A percentile compares a stretch with the other conserved stretches of the same genome.
Conservation (phyloP, 2,797 vertebrate species). For the Philypnodon macrostomus region DNA sequence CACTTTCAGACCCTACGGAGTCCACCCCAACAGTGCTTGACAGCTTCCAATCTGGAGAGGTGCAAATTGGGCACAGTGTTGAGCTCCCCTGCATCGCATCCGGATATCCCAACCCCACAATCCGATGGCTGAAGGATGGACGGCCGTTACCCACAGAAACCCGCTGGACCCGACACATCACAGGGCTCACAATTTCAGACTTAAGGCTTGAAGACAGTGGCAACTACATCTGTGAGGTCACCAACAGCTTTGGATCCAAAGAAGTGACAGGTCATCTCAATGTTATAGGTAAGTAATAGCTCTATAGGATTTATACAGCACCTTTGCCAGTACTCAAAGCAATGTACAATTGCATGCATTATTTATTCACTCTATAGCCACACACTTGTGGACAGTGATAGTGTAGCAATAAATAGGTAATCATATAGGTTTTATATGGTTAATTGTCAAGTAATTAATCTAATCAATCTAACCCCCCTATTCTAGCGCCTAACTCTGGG, state of each 20-base stretch:
- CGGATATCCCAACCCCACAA: conserved; percentile 91
- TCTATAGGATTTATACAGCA: too few relatives aligned
- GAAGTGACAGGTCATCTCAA: conserved; percentile 92
- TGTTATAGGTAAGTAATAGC: conserved; percentile 88
- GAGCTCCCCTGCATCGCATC: conserved; percentile 94
- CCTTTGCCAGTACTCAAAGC: too few relatives aligned
- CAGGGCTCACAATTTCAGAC: conserved; percentile 90
- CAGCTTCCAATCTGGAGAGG: conserved; percentile 92
- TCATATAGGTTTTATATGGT: too few relatives aligned
- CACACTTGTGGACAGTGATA: too few relatives aligned
- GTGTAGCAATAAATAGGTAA: too few relatives aligned
- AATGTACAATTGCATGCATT: too few relatives aligned
- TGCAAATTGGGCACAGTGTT: conserved; percentile 84
- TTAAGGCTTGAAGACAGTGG: conserved; percentile 92
- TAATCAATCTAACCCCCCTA: too few relatives aligned
- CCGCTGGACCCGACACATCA: conserved; percentile 89
- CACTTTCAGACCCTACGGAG: conserved; percentile 85
- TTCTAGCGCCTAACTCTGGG: too few relatives aligned
- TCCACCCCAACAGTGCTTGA: conserved; percentile 93
- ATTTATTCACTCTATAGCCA: too few relatives aligned
- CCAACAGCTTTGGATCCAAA: conserved; percentile 96
- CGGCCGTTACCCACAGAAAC: conserved; percentile 88
- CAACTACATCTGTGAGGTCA: conserved; percentile 97
- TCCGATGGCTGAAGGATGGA: conserved; percentile 94
- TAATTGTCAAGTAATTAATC: too few relatives aligned